Evolutionary conservation across 1,140 invertebrate species (phyloP), one percentile per base, ranked within the genome.

Genomic region (Brachionus sp.): DNA sequence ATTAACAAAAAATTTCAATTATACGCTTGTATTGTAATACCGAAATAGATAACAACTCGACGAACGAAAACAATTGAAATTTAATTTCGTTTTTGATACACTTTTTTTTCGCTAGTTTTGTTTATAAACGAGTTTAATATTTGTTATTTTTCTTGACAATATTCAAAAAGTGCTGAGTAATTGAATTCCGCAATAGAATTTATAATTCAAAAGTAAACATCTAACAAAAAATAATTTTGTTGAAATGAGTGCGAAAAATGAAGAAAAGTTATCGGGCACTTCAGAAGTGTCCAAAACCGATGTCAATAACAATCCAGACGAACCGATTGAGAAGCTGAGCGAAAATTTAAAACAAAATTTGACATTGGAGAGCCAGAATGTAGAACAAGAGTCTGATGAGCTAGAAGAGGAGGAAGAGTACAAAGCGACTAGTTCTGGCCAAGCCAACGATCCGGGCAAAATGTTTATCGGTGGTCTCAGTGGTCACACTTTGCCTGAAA

Each of bases 401-500:
- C 29, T 5, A 16, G 39, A 77, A 2, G 70, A 77, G 12, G 39
- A 77, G 0, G 70, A 77, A 29, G 70, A 78, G n/a, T 42, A 62
- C 4, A 37, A 33, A 62, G 10, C 66, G 10, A 42, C 19, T 6
- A 16, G 19, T 10, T 35, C 29, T 19, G 16, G 10, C 5, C 66
- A 70, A 12, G 77, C 16, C 12, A 64, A 64, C 29, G 57, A 85
- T 83, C 85, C 86, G 92, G 97, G 95, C 91, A 98, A 98, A 94
- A 98, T 98, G 96, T 98, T 98, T 92, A 96, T 98, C 91, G 97
- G 97, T 88, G 97, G 97, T 86, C 93, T 98, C 86, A 97, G 95
- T 91, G 98, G 96, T 95, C 96, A 98, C 92, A 98, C 97, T 87
- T 97, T 95, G 92, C 95, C 96, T 93, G 96, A 95, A 91, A 95